phyloP scores from a whole-genome alignment of 2,888 invertebrate species.

The Desoria tigrina region DNA sequence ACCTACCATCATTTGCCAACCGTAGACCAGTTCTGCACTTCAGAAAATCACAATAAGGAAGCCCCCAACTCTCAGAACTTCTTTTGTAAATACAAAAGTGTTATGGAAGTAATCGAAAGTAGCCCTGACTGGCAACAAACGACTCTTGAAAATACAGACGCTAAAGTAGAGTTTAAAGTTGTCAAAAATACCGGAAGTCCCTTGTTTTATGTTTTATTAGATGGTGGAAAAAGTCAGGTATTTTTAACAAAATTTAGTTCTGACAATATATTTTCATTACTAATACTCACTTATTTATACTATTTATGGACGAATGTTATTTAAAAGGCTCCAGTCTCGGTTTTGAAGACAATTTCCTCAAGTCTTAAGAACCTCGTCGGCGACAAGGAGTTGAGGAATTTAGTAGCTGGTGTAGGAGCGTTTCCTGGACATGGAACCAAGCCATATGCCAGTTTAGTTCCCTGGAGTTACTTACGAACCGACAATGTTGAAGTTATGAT shows the following conservation, averaged over 20 bases:
- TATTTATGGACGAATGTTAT: no score
- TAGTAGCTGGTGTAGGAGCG: slow-evolving; percentile 11
- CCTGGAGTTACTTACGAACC: neutral
- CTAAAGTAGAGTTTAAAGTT: slow-evolving; percentile 12
- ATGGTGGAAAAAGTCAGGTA: slow-evolving; percentile 36
- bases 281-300: no score
- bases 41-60: slow-evolving; percentile 30
- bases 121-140: slow-evolving; percentile 32
- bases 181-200: slow-evolving; percentile 27
- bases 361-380: neutral
- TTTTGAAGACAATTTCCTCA: slow-evolving; percentile 4
- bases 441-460: neutral
- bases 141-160: neutral
- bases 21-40: slow-evolving; percentile 36
- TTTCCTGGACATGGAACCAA: slow-evolving; percentile 1
- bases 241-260: neutral
- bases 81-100: slow-evolving; percentile 40
- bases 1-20: slow-evolving; percentile 35
- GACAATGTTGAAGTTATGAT: neutral
- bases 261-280: neutral
- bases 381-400: neutral
- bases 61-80: slow-evolving; percentile 44
- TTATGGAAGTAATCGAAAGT: slow-evolving; percentile 39
- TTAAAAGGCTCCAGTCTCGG: slow-evolving; percentile 12
- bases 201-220: slow-evolving; percentile 36